A percentile compares a stretch with the other conserved stretches of the same genome.
Conservation (phyloP, 1,140 invertebrate genomes). For the Drosophila obscura region DNA sequence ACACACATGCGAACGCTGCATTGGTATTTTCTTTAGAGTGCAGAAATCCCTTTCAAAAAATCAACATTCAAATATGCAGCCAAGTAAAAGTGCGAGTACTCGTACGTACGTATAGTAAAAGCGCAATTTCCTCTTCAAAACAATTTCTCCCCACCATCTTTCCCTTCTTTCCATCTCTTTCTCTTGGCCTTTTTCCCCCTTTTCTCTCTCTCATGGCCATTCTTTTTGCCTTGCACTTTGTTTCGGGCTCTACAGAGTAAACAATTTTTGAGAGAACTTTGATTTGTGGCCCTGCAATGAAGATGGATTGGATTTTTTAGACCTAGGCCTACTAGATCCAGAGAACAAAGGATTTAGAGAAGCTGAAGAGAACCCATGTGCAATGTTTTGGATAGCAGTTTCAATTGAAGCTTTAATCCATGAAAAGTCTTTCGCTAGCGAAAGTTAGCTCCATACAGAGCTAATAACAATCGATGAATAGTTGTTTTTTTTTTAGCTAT, state of each 20-base stretch:
- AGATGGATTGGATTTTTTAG: conserved; percentile 31
- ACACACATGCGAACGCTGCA: conserved; percentile 13
- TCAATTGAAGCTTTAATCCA: too few relatives aligned
- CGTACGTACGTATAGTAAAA: conserved; percentile 41
- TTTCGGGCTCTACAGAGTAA: conserved; percentile 15
- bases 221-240: not conserved
- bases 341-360: conserved; percentile 25
- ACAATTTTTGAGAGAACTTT: conserved; percentile 36
- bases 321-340: conserved; percentile 6
- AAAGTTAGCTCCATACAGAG: too few relatives aligned
- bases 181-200: not conserved
- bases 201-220: not conserved
- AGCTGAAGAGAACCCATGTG: conserved; percentile 16
- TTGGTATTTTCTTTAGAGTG: conserved; percentile 68
- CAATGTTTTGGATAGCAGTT: not conserved
- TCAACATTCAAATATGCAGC: conserved; percentile 67
- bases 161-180: conserved; percentile 6
- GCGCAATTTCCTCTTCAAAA: conserved; percentile 69
- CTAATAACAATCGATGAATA: too few relatives aligned
- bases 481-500: too few relatives aligned
- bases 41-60: conserved; percentile 54
- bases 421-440: too few relatives aligned
- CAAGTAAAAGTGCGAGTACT: conserved; percentile 48
- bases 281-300: conserved; percentile 42
- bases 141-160: too few relatives aligned